Evolutionary conservation across 2,113 vertebrate genomes (phyloP).

Genomic region (Pimephales promelas): DNA sequence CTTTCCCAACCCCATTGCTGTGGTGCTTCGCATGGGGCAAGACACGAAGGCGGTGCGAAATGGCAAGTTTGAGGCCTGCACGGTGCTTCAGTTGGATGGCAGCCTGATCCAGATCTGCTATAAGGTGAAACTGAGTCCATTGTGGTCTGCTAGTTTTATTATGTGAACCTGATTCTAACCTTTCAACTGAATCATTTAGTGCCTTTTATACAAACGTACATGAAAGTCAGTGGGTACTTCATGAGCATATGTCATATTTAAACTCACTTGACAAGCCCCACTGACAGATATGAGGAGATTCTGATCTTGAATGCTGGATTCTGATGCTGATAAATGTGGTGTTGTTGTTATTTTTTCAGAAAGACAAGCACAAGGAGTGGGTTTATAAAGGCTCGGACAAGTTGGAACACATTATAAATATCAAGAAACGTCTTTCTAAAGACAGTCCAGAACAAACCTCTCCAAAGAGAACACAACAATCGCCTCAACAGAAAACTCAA

Average conservation of each 20-base stretch:
- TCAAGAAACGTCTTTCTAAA: constrained; percentile 72
- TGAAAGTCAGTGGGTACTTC: not conserved
- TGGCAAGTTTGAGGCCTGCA: constrained; percentile 81
- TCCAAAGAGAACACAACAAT: not conserved
- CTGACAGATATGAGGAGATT: not conserved
- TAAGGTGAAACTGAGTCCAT: constrained; percentile 70
- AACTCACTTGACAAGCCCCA: not conserved
- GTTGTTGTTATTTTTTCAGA: constrained; percentile 64
- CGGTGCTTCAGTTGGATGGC: constrained; percentile 81
- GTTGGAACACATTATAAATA: constrained; percentile 84
- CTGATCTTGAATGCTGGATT: not conserved
- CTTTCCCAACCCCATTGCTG: constrained; percentile 85
- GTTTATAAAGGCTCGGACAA: constrained; percentile 87
- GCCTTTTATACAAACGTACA: not conserved
- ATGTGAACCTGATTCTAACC: not conserved
- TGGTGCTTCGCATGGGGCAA: constrained; percentile 80
- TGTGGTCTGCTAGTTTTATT: not conserved
- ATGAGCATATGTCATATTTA: not conserved
- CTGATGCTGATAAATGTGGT: not conserved
- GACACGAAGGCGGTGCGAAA: constrained; percentile 81
- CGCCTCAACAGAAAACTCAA: not conserved
- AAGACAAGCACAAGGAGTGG: constrained; percentile 85
- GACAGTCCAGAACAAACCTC: not conserved
- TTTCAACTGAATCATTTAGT: not conserved
- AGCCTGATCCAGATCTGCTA: constrained; percentile 88